Evolutionary conservation across 2,888 invertebrate genomes (phyloP).

Genomic region (Erebia ligea): DNA sequence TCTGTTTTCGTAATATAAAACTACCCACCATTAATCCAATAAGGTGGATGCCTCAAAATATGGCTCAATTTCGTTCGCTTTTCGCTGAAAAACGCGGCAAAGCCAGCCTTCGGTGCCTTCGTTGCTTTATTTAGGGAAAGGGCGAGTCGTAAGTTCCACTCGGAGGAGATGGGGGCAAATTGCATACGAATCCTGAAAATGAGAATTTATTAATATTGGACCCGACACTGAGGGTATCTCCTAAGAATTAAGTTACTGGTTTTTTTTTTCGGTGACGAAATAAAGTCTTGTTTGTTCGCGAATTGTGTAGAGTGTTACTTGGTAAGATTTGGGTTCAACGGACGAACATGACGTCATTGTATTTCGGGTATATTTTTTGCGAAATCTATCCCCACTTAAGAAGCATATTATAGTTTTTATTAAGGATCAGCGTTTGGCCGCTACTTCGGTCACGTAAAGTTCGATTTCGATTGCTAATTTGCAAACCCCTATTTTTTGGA

Average conservation of each 20-base stretch:
- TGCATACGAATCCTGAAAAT: conserved; percentile 76
- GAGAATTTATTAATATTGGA: conserved; percentile 83
- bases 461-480: background rate
- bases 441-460: background rate
- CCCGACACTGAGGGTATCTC: conserved; percentile 55
- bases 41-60: conserved; percentile 54
- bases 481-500: background rate
- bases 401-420: no score
- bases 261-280: conserved; percentile 58
- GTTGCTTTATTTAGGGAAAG: conserved; percentile 71
- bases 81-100: conserved; percentile 57
- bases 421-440: background rate
- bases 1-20: conserved; percentile 20
- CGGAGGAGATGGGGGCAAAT: conserved; percentile 72
- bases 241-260: conserved; percentile 68
- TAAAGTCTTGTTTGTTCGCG: conserved; percentile 40
- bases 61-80: conserved; percentile 60
- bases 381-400: no score
- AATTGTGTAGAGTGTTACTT: conserved; percentile 1
- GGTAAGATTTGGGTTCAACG: background rate
- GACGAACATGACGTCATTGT: background rate
- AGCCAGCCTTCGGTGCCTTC: conserved; percentile 45
- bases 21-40: conserved; percentile 48
- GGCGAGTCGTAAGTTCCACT: conserved; percentile 75
- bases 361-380: background rate